These are phyloP conservation scores for Proales similis DNA, from an alignment of 1,140 invertebrate species.

Conservation along the genomic window DNA sequence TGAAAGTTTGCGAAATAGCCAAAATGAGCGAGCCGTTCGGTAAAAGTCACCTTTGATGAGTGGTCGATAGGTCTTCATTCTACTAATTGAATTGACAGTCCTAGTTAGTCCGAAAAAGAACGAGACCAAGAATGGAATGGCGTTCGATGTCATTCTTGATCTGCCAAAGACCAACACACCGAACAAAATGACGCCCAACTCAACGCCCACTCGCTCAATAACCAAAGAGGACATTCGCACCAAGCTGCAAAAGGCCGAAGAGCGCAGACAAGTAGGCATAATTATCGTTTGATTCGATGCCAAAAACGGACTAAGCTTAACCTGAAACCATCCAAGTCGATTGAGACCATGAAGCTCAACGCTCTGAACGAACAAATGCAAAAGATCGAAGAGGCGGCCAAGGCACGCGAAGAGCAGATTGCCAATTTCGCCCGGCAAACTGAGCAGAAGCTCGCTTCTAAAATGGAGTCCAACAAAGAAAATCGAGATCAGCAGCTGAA, in stretches of 20 bases:
- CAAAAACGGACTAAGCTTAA: too few relatives aligned
- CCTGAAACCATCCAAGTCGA: too few relatives aligned
- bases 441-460: constrained; percentile 7
- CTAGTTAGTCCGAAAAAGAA: not conserved
- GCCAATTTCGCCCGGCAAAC: constrained; percentile 20
- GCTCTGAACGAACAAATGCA: constrained; percentile 15
- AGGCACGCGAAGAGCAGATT: constrained; percentile 25
- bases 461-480: constrained; percentile 36
- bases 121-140: constrained; percentile 4
- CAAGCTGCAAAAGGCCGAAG: constrained; percentile 23
- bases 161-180: constrained; percentile 4
- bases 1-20: too few relatives aligned
- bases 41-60: too few relatives aligned
- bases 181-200: constrained; percentile 14
- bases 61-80: too few relatives aligned
- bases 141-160: constrained; percentile 32
- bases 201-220: constrained; percentile 9
- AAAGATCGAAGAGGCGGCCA: constrained; percentile 32
- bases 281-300: too few relatives aligned
- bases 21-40: too few relatives aligned
- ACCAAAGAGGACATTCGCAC: constrained; percentile 24
- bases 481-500: not conserved
- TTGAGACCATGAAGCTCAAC: constrained; percentile 22
- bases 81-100: too few relatives aligned
- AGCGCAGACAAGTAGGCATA: constrained; percentile 30